Evolutionary conservation across 2,797 vertebrate genomes (phyloP).

Genomic region (Enteromius argenteus): DNA sequence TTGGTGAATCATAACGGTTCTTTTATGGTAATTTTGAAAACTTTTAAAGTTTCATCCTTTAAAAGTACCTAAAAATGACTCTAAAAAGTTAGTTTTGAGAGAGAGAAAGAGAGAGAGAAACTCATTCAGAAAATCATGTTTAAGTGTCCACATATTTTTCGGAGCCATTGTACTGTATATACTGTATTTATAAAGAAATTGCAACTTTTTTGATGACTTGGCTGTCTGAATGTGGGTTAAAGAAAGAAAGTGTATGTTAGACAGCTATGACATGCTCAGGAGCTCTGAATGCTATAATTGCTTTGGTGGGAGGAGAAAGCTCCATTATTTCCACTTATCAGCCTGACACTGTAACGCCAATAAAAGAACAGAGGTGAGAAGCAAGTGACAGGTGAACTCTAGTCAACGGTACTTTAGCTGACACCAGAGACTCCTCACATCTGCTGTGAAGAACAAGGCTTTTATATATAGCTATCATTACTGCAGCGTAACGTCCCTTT

Average conservation of each 20-base stretch:
- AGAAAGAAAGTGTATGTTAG: conserved; percentile 14
- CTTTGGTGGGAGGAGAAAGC: conserved; percentile 59
- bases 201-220: background rate
- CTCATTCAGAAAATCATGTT: background rate
- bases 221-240: conserved; percentile 17
- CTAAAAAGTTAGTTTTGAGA: background rate
- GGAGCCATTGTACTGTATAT: background rate
- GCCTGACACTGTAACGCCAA: conserved; percentile 67
- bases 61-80: background rate
- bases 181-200: background rate
- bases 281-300: conserved; percentile 49
- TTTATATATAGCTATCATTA: conserved; percentile 36
- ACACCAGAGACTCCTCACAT: conserved; percentile 3
- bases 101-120: background rate
- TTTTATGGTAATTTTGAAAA: background rate
- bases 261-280: conserved; percentile 54
- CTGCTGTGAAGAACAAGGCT: conserved; percentile 25
- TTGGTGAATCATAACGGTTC: background rate
- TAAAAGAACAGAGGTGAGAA: conserved; percentile 57
- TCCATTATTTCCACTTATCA: conserved; percentile 70
- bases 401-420: background rate
- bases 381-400: conserved; percentile 30
- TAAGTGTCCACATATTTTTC: background rate
- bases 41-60: background rate
- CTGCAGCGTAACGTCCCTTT: background rate